These are phyloP conservation scores for Ostrea edulis DNA, from an alignment of 1,140 invertebrate species.

Conservation along the genomic window DNA sequence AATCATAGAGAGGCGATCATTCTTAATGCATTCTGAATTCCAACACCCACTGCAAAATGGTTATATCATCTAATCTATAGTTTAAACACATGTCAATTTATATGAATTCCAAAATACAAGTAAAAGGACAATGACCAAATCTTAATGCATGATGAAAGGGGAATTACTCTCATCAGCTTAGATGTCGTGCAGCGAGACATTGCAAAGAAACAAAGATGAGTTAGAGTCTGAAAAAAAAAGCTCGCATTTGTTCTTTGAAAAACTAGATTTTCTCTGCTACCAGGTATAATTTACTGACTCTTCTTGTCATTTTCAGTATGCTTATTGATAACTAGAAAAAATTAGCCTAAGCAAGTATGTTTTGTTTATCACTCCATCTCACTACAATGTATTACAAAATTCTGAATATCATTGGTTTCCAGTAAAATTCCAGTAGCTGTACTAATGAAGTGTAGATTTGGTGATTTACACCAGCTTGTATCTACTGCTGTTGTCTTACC, in stretches of 20 bases:
- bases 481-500: background rate
- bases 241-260: no score
- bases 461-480: background rate
- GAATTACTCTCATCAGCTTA: background rate
- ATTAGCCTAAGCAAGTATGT: no score
- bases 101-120: background rate
- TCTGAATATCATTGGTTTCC: no score
- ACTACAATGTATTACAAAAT: no score
- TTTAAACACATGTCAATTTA: background rate
- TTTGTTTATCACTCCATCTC: no score
- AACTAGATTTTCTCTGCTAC: no score
- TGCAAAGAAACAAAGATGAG: no score
- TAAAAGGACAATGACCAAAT: background rate
- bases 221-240: no score
- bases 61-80: background rate
- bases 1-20: background rate
- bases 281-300: no score
- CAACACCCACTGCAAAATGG: background rate
- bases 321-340: no score
- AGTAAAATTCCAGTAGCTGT: background rate
- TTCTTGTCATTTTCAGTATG: no score
- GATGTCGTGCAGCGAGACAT: background rate
- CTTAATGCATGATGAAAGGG: background rate
- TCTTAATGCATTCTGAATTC: background rate
- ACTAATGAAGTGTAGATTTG: background rate